Base-by-base conservation (phyloP, 2,888 invertebrate species). In the Acleris laterana region DNA sequence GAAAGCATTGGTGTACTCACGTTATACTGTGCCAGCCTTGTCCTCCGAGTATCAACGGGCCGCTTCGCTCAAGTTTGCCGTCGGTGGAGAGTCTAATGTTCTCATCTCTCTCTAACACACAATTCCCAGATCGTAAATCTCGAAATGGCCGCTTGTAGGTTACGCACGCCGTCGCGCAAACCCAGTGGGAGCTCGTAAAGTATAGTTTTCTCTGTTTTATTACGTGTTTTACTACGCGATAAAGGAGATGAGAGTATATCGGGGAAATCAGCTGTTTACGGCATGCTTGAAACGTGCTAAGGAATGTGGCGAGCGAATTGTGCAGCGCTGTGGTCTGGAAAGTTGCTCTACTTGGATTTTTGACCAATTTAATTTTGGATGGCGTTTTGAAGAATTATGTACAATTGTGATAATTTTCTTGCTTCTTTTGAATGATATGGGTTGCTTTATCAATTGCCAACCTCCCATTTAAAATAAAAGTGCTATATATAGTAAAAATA, bases 71-170 rank as follows among this genome's bases (percentile, higher is more conserved):
- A 81, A 83, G 83, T 87, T 88, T 77, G 84, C 84, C 84, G 87
- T 82, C 88, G 86, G 88, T 85, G 80, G 83, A 85, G 90, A 90
- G 90, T 88, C 85, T 85, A 87, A 88, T 91, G 85, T 87, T 89
- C 89, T 89, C 87, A 87, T 93, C 93, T 85, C 92, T 80, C 81
- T 93, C 93, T 86, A 88, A 90, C 93, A 87, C 90, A 89, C 92
- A 93, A 92, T 93, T 93, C 93, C 93, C 93, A 93, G 93, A 85
- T 93, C 93, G 93, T 93, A 93, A 93, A 93, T 93, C 93, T 92
- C 85, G 93, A 93, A 93, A 93, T 92, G 93, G 93, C 93, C 93
- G 93, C 93, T 93, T 93, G 92, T 93, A 93, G 93, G 92, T 93
- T 93, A 93, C 93, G 93, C 90, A 90, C 92, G 91, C 89, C 89